phyloP scores from a whole-genome alignment of 2,797 vertebrate genomes.

The Protonibea diacanthus region DNA sequence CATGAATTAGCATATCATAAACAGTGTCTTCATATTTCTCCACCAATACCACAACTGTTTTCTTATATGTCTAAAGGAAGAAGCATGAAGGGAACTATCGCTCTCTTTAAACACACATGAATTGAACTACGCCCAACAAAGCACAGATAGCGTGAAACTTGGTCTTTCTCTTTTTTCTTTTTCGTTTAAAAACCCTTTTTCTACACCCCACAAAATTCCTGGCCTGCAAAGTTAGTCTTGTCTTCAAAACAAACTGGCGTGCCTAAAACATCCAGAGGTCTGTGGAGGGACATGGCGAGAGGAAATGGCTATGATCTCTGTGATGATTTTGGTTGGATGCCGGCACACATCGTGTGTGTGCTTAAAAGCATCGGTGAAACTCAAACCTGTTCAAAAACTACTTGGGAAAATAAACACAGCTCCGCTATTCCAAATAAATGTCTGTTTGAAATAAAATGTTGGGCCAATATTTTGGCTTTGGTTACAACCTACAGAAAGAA shows the following conservation, averaged over 20 bases:
- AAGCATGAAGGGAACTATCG: neutral
- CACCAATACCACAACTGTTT: slow-evolving; percentile 16
- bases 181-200: slow-evolving; percentile 39
- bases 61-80: neutral
- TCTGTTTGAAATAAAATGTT: slow-evolving; percentile 74
- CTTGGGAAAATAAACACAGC: slow-evolving; percentile 78
- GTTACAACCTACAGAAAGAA: slow-evolving; percentile 64
- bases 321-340: slow-evolving; percentile 73
- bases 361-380: slow-evolving; percentile 76
- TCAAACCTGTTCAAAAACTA: slow-evolving; percentile 77
- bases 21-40: slow-evolving; percentile 27
- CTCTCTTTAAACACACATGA: slow-evolving; percentile 14
- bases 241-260: slow-evolving; percentile 67
- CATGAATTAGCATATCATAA: slow-evolving; percentile 22
- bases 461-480: slow-evolving; percentile 64
- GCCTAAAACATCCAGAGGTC: slow-evolving; percentile 54
- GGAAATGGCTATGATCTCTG: slow-evolving; percentile 70
- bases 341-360: slow-evolving; percentile 60
- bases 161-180: slow-evolving; percentile 23
- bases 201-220: slow-evolving; percentile 52
- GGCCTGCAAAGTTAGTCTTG: slow-evolving; percentile 36
- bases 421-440: slow-evolving; percentile 74
- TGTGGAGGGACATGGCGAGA: slow-evolving; percentile 44
- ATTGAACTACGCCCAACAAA: slow-evolving; percentile 26
- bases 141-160: slow-evolving; percentile 21